Evolutionary conservation across 2,888 invertebrate genomes (phyloP).

Genomic region (Ichneumoninae sp.): DNA sequence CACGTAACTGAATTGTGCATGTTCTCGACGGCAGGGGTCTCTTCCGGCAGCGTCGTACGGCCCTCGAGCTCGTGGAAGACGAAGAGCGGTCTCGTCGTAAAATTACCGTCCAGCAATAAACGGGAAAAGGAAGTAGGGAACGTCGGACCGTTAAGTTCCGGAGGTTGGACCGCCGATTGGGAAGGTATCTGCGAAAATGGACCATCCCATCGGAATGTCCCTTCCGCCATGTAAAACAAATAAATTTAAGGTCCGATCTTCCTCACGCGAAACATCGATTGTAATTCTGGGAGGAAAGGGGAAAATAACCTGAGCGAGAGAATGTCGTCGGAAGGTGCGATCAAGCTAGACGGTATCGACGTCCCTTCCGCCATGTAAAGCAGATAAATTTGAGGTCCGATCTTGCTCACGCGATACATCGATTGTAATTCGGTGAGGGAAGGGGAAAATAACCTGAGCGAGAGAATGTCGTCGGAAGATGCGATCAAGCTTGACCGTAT

Average conservation of each 20-base stretch:
- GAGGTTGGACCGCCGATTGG: constrained; percentile 47
- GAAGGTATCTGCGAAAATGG: constrained; percentile 44
- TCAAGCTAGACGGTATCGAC: too few relatives aligned
- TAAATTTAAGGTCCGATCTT: neutral
- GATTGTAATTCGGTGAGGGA: too few relatives aligned
- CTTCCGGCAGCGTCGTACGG: constrained; percentile 68
- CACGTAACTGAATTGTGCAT: constrained; percentile 79
- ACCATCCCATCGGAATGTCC: constrained; percentile 31
- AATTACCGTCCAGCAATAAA: constrained; percentile 75
- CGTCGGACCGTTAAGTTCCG: constrained; percentile 70
- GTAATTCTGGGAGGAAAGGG: too few relatives aligned
- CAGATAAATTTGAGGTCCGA: too few relatives aligned
- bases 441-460: too few relatives aligned
- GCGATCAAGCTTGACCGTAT: too few relatives aligned
- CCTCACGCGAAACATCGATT: neutral
- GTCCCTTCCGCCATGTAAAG: too few relatives aligned
- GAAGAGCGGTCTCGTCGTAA: constrained; percentile 70
- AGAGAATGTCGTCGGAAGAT: too few relatives aligned
- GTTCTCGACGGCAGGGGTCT: constrained; percentile 66
- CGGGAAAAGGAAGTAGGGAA: constrained; percentile 70
- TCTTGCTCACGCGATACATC: too few relatives aligned
- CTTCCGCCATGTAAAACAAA: constrained; percentile 12
- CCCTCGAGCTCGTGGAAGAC: constrained; percentile 32
- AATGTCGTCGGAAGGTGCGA: too few relatives aligned
- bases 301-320: too few relatives aligned